Evolutionary conservation across 2,888 invertebrate genomes (phyloP).

Genomic region (Vesta saturnalis): DNA sequence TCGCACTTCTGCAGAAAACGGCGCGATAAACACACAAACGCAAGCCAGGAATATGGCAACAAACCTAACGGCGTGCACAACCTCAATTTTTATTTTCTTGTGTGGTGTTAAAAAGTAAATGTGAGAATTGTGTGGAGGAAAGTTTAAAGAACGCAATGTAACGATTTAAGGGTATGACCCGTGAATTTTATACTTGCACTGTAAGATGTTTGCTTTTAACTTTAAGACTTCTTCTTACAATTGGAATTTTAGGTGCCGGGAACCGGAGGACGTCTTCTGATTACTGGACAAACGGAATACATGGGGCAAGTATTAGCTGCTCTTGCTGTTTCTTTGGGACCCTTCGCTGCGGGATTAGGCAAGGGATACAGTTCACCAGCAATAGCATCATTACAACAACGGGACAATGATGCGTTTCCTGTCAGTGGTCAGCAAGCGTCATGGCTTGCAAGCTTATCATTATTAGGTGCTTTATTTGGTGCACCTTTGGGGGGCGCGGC

Average conservation of each 20-base stretch:
- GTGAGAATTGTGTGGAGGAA: slow-evolving; percentile 7
- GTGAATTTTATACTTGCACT: slow-evolving; percentile 57
- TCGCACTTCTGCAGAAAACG: slow-evolving; percentile 40
- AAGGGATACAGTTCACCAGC: slow-evolving; percentile 88
- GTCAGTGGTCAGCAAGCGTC: slow-evolving; percentile 80
- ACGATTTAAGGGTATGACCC: slow-evolving; percentile 50
- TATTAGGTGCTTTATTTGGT: slow-evolving; percentile 82
- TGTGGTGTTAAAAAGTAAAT: slow-evolving; percentile 15
- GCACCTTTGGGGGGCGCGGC: slow-evolving; percentile 82
- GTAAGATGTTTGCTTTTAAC: slow-evolving; percentile 45
- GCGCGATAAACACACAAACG: slow-evolving; percentile 31
- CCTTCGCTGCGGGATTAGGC: slow-evolving; percentile 81
- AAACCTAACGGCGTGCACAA: slow-evolving; percentile 27
- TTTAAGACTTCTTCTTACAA: slow-evolving; percentile 14
- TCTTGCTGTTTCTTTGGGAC: slow-evolving; percentile 80
- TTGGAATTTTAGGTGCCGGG: slow-evolving; percentile 52
- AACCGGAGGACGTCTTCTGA: slow-evolving; percentile 56
- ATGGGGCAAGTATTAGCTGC: slow-evolving; percentile 77
- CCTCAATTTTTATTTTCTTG: slow-evolving; percentile 14
- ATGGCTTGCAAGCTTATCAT: slow-evolving; percentile 83
- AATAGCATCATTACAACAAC: slow-evolving; percentile 75
- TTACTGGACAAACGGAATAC: slow-evolving; percentile 57
- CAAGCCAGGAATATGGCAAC: slow-evolving; percentile 37
- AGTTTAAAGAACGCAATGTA: slow-evolving; percentile 30
- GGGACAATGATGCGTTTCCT: slow-evolving; percentile 71